Evolutionary conservation across 2,113 vertebrate species (phyloP).

Genomic region (Eleginops maclovinus): DNA sequence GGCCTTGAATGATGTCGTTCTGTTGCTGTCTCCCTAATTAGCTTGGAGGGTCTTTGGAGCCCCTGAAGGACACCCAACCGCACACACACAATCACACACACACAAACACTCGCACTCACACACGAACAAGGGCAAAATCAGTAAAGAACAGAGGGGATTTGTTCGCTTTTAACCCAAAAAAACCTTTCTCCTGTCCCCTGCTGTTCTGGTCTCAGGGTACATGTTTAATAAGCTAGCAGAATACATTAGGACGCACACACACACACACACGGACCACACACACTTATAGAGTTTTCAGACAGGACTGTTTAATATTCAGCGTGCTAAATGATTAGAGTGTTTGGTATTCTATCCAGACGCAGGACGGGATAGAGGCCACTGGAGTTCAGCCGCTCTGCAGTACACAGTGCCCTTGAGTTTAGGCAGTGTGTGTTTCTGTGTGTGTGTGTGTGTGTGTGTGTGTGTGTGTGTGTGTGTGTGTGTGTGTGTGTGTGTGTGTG

Average conservation of each 20-base stretch:
- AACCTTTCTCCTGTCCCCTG: conserved; percentile 41
- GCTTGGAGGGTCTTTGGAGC: conserved; percentile 46
- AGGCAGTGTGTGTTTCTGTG: conserved; percentile 28
- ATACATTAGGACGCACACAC: conserved; percentile 49
- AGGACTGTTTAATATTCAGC: conserved; percentile 75
- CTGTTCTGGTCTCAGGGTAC: conserved; percentile 58
- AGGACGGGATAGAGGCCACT: conserved; percentile 60
- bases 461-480: conserved; percentile 13
- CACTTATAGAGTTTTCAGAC: conserved; percentile 34
- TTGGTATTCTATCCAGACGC: conserved; percentile 73
- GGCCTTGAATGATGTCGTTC: conserved; percentile 49
- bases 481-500: neutral
- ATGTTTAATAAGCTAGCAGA: conserved; percentile 51
- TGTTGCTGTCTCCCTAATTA: conserved; percentile 65
- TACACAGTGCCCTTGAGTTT: conserved; percentile 69
- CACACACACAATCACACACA: conserved; percentile 15
- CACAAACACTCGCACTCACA: neutral
- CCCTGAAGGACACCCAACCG: conserved; percentile 25
- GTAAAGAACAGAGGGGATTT: conserved; percentile 45
- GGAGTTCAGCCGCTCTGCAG: conserved; percentile 64
- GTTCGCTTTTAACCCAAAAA: conserved; percentile 30
- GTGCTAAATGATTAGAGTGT: conserved; percentile 62
- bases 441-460: conserved; percentile 24
- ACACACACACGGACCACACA: neutral
- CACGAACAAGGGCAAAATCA: conserved; percentile 41